phyloP scores from a whole-genome alignment of 2,113 vertebrate genomes.

The Neomonachus schauinslandi region DNA sequence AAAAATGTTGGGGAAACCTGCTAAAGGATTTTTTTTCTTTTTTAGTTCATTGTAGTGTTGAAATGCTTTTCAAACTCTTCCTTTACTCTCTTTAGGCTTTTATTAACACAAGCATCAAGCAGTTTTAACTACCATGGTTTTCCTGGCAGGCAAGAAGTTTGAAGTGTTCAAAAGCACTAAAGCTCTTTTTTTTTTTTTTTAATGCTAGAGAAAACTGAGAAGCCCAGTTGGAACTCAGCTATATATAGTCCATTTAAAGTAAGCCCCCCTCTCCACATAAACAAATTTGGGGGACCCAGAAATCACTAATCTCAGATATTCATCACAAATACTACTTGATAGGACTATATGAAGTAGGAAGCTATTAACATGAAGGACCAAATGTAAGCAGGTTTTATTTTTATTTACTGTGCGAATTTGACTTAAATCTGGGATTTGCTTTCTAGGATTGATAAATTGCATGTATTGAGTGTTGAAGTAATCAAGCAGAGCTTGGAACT shows the following conservation, averaged over 20 bases:
- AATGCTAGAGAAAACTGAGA: conserved; percentile 11
- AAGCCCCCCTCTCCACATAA: background rate
- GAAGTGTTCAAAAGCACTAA: background rate
- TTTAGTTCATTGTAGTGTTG: background rate
- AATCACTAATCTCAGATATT: conserved; percentile 13
- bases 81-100: background rate
- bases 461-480: background rate
- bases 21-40: background rate
- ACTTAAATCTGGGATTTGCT: conserved; percentile 8
- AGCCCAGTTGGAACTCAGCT: background rate
- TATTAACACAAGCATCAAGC: background rate
- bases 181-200: background rate
- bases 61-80: background rate
- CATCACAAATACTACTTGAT: background rate
- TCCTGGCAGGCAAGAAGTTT: background rate
- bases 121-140: background rate
- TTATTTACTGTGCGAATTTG: conserved; percentile 13
- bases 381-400: conserved; percentile 24
- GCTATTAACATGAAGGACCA: conserved; percentile 46
- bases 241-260: background rate
- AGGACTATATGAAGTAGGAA: background rate
- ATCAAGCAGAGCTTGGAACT: background rate
- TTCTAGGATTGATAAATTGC: background rate
- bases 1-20: background rate
- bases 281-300: background rate